These are phyloP conservation scores for Drosophila koepferae DNA, from an alignment of 2,888 invertebrate genomes.

Conservation along the genomic window DNA sequence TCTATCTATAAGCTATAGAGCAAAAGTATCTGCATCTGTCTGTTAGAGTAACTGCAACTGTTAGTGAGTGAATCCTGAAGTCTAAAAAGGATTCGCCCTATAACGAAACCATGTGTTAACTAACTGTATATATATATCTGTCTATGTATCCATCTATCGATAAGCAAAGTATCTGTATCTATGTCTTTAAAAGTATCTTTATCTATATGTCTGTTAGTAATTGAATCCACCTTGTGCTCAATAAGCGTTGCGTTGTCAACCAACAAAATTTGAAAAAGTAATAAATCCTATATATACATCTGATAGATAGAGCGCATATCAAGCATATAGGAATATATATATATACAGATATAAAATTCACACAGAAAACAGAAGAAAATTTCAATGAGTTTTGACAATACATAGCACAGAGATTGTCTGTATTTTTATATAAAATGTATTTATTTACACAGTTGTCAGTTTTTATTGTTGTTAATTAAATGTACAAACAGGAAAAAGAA, in stretches of 20 bases:
- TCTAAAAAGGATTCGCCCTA: not conserved
- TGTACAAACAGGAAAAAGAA: conserved; percentile 29
- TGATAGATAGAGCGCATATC: conserved; percentile 32
- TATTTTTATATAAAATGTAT: conserved; percentile 75
- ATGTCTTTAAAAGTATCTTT: conserved; percentile 6
- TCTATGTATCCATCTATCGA: not conserved
- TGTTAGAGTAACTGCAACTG: conserved; percentile 9
- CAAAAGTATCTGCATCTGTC: not conserved
- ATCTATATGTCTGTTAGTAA: conserved; percentile 28
- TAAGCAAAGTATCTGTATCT: conserved; percentile 17
- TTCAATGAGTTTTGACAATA: conserved; percentile 74
- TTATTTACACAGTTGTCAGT: conserved; percentile 58
- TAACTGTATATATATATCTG: not conserved
- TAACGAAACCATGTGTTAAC: conserved; percentile 3
- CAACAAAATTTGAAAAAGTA: not conserved
- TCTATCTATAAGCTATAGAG: conserved; percentile 3
- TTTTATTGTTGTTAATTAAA: conserved; percentile 57
- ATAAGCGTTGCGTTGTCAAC: conserved; percentile 50
- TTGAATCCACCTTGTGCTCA: conserved; percentile 59
- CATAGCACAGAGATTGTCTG: conserved; percentile 67
- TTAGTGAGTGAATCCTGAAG: not conserved
- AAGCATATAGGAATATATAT: conserved; percentile 3
- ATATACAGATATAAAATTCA: not conserved
- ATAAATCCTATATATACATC: conserved; percentile 3
- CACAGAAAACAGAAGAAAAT: conserved; percentile 43